Conservation (phyloP, 2,797 vertebrate species). For the Tangara arthus region DNA sequence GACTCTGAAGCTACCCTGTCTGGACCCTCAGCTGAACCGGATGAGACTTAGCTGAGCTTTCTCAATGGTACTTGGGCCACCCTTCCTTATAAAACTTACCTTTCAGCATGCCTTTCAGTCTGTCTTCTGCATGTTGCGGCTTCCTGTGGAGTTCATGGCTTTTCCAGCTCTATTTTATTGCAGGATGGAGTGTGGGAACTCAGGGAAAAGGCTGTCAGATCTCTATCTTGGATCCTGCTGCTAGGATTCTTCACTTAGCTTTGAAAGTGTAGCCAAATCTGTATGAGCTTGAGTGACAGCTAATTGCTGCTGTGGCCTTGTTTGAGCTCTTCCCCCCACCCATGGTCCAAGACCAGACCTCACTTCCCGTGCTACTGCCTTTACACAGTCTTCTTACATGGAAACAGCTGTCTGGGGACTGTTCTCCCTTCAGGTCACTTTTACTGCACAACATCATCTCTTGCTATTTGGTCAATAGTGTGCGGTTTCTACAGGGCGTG, state of each 20-base stretch:
- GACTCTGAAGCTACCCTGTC: conserved; percentile 4
- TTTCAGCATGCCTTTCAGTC: background rate
- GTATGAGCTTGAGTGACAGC: background rate
- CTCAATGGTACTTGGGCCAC: background rate
- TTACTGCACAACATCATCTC: background rate
- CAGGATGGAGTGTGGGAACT: background rate
- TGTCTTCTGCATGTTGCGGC: background rate
- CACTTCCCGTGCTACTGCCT: background rate
- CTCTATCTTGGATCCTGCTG: background rate
- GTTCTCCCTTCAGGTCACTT: background rate
- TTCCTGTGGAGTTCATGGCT: background rate
- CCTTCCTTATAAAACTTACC: background rate
- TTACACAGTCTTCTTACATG: background rate
- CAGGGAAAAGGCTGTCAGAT: background rate
- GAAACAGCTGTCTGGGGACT: background rate
- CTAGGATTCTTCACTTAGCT: background rate
- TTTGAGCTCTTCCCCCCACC: background rate
- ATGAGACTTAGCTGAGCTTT: conserved; percentile 8
- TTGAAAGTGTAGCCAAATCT: background rate
- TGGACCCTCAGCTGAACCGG: background rate
- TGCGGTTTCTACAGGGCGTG: background rate
- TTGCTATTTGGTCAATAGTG: background rate
- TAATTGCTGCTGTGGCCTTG: background rate
- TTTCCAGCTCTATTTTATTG: background rate
- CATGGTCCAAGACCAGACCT: background rate